Percentiles rank a stretch among this genome's conserved stretches.
Evolutionary conservation across 2,797 vertebrate genomes (phyloP).

Genomic region (Synanceia verrucosa): DNA sequence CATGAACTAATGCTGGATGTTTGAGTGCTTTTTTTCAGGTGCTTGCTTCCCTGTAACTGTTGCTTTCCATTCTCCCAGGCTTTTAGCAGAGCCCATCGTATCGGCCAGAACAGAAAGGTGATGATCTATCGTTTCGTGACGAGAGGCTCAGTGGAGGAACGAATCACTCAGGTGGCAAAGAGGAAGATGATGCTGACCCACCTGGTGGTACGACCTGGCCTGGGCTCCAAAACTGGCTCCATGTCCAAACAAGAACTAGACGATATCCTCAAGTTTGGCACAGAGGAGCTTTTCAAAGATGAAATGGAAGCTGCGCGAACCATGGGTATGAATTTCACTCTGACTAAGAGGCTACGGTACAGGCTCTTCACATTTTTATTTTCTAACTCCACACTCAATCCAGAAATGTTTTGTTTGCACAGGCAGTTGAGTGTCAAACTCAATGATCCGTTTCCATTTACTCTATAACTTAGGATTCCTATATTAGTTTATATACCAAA

Average conservation of each 20-base stretch:
- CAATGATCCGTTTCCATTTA: not conserved
- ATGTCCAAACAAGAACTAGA: conserved; percentile 99
- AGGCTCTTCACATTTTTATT: not conserved
- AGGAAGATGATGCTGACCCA: conserved; percentile 99
- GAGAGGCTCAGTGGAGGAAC: conserved; percentile 94
- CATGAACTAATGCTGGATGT: no score
- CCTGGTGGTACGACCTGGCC: conserved; percentile 93
- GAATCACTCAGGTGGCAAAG: conserved; percentile 98
- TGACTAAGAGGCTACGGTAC: not conserved
- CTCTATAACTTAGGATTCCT: not conserved
- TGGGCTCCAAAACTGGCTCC: conserved; percentile 97
- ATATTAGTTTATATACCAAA: no score
- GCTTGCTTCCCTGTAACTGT: not conserved
- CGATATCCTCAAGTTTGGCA: conserved; percentile 98
- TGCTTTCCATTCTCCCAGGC: conserved; percentile 80
- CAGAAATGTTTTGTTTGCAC: not conserved
- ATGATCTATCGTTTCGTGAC: conserved; percentile 99
- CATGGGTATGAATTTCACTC: conserved; percentile 54
- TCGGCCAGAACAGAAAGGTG: conserved; percentile 97
- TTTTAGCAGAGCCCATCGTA: conserved; percentile 97
- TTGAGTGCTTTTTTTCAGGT: not conserved
- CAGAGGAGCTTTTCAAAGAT: conserved; percentile 98
- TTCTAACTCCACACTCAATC: not conserved
- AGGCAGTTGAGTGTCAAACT: not conserved
- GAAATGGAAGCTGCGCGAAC: conserved; percentile 89